Base-by-base conservation (phyloP, 1,140 invertebrate species). In the Scaptodrosophila lebanonensis region DNA sequence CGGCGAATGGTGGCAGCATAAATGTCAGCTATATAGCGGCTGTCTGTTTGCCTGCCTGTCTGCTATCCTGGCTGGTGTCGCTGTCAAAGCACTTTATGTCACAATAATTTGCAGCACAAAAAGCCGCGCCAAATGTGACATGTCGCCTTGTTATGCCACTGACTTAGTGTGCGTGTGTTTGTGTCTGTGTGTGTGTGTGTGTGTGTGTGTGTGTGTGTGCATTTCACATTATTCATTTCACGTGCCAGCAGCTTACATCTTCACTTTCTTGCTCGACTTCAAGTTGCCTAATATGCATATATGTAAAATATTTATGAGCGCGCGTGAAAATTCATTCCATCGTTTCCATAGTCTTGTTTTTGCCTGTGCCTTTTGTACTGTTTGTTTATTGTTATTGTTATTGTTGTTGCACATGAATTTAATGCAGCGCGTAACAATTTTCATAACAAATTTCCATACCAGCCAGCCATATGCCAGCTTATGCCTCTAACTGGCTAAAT, bases 41-140 rank as follows among this genome's bases (percentile, higher is more conserved):
- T 40, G 57, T 52, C 40, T 16, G 16, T 18, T 32, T 25, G 35
- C 27, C 29, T 6, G 11, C 25, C 29, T 48, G 58, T 22, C 40
- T 22, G 27, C 27, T 50, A 53, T 45, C 40, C 36, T 35, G 51
- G 33, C 52, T 52, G 73, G 60, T 82, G 75, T 82, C 53, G 75
- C 76, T 82, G 75, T 82, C 75, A 79, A 82, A 79, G 75, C 69
- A 79, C 75, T 79, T 79, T 82, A 79, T 79, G 75, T 79, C 75
- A 79, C 75, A 79, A 79, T 79, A 79, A 79, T 79, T 79, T 79
- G 75, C 75, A 82, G 60, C 65, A 54, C 53, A 44, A 13, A 33
- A 33, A 9, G 32, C 32, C 32, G 12, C 32, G 22, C 22, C 3
- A 25, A 25, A 25, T 25, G 22, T 25, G 3, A 25, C 3, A 25